Base-by-base conservation (phyloP, 1,140 invertebrate genomes). In the Brachionus rubens region DNA sequence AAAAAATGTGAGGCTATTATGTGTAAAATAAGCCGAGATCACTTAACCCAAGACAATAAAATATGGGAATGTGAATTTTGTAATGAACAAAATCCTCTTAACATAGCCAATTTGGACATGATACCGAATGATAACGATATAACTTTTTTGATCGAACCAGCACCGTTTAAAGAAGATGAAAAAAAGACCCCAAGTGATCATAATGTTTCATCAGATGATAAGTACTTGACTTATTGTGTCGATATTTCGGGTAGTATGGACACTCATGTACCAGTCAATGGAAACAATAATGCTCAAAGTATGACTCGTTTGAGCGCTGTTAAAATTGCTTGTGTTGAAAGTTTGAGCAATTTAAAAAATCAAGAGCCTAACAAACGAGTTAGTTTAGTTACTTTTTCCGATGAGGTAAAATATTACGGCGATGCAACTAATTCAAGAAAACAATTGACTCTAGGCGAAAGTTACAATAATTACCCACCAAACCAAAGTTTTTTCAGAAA, bases 221-320 rank as follows among this genome's bases (percentile, higher is more conserved):
- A 77, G 56, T 75, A 76, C 19, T n/a, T 67, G 46, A 78, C 40
- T 12, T 83, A 81, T 72, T 82, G 82, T 76, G 80, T 83, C 76
- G 82, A 83, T 70, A 80, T 82, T 41, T 82, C 82, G 78, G 80
- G 79, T 3, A 83, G 82, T 19, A 83, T 83, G 82, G 56, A 76
- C 2, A 33, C 43, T 10, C 56, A 40, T 9, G 67, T 50, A 19
- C 59, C 81, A 79, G 79, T 75, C 75, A 79, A 47, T 81, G 80
- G 80, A 77, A 79, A 28, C 77, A 79, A 75, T 4, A 12, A 16
- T 30, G 9, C 12, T 75, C 1, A 24, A 19, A 26, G 16, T 10
- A 76, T 80, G 9, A 77, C 79, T 10, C 77, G 80, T 36, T 62
- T 82, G 0, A 77, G 78, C 16, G 81, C 80, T 14, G 81, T 82